Evolutionary conservation across 2,113 vertebrate species (phyloP), one percentile per base, ranked within the genome.

Genomic region (Eidolon helvum): DNA sequence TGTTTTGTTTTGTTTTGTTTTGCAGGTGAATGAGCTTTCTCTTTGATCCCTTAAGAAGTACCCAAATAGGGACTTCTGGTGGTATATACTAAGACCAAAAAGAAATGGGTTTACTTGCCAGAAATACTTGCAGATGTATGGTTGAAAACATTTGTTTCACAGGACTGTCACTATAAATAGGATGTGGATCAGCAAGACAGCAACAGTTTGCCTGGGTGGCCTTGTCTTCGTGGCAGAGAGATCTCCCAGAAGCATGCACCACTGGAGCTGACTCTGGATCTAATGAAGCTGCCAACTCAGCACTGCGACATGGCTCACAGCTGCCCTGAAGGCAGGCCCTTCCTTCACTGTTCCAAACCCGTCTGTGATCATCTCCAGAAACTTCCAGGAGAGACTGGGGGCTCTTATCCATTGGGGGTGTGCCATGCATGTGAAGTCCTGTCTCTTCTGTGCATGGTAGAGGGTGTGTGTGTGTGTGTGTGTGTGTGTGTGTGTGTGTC

Each of bases 191-290:
- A 72, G 79, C n/a, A 61, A 80, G 59, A 50, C 88, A 87, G 61
- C 92, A 85, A 15, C 30, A 7, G 7, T 68, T 87, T 22, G 15
- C 96, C 35, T 79, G 92, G 97, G 97, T 97, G 97, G 96, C 96
- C 97, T 83, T 63, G 82, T 89, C 91, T 95, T 86, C 7, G 0
- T 86, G 90, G 87, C 75, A 35, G 95, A 68, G 85, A 63, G 3
- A 35, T 24, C 87, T 95, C 83, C 87, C 80, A 40, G 43, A 87
- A 90, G 40, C 72, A 48, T 0, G 0, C 28, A 59, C 59, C 71
- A 15, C 33, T 3, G 3, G 72, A 33, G 22, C 87, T 71, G 50
- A 63, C 55, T 90, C 94, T 82, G 84, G 79, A 72, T 77, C 24
- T 40, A 77, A 24, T 15, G 50, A 74, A 86, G 50, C 35, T 10